phyloP scores from a whole-genome alignment of 2,888 invertebrate species.

The Neoascia interrupta region DNA sequence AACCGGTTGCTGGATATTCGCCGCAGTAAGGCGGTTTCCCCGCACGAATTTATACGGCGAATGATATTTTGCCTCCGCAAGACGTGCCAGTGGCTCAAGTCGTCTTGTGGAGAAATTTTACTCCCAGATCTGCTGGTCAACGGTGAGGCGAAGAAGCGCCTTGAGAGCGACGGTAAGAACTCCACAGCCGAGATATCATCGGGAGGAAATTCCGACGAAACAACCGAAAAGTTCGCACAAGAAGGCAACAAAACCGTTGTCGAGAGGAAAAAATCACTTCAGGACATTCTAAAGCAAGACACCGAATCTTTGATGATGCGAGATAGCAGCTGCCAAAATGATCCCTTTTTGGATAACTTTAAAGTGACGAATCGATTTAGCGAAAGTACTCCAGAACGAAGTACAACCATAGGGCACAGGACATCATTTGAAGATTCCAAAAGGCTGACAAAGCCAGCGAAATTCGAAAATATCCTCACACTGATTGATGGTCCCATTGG shows the following conservation, averaged over 20 bases:
- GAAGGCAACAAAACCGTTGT: conserved; percentile 44
- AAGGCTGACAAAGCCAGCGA: conserved; percentile 13
- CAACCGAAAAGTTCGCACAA: conserved; percentile 45
- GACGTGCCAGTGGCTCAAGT: conserved; percentile 77
- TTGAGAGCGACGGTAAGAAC: conserved; percentile 63
- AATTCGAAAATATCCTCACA: conserved; percentile 50
- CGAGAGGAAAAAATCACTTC: conserved; percentile 41
- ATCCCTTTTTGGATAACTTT: conserved; percentile 11
- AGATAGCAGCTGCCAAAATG: not conserved
- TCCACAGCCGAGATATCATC: conserved; percentile 67
- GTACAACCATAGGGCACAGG: not conserved
- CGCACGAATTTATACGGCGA: conserved; percentile 78
- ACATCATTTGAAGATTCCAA: not conserved
- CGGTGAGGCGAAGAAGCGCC: conserved; percentile 57
- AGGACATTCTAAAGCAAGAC: conserved; percentile 30
- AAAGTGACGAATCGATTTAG: conserved; percentile 8
- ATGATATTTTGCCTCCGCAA: conserved; percentile 78
- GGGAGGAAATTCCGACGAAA: conserved; percentile 58
- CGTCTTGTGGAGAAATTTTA: conserved; percentile 75
- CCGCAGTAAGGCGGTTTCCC: conserved; percentile 76
- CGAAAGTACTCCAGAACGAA: conserved; percentile 45
- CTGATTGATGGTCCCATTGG: conserved; percentile 24
- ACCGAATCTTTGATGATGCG: not conserved
- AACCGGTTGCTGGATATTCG: conserved; percentile 76
- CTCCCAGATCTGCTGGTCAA: conserved; percentile 73